phyloP scores from a whole-genome alignment of 2,888 invertebrate genomes.

The Clivina fossor region DNA sequence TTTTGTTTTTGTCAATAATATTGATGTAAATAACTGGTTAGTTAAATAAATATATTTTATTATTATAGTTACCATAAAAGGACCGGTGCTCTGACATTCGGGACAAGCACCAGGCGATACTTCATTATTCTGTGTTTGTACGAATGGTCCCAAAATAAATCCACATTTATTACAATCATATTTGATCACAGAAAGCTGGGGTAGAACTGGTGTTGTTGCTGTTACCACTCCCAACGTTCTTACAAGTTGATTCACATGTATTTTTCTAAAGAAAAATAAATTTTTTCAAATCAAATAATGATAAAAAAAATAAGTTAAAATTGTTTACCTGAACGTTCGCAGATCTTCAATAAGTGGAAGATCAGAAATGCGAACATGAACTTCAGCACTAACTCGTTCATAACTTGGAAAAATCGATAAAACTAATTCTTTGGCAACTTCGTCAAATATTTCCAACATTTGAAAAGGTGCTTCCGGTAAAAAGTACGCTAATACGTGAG shows the following conservation, averaged over 20 bases:
- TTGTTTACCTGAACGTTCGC: conserved; percentile 74
- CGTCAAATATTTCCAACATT: conserved; percentile 95
- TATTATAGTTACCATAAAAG: conserved; percentile 72
- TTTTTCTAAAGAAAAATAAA: conserved; percentile 58
- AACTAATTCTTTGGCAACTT: conserved; percentile 91
- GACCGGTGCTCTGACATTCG: conserved; percentile 95
- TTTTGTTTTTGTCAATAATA: too few species aligned
- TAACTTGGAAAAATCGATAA: conserved; percentile 94
- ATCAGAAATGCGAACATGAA: conserved; percentile 93
- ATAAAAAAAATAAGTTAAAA: conserved; percentile 22
- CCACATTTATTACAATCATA: conserved; percentile 97
- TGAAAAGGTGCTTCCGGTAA: conserved; percentile 96
- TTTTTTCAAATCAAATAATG: conserved; percentile 18
- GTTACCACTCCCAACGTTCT: conserved; percentile 94
- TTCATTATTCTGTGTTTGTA: conserved; percentile 90
- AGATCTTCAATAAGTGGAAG: conserved; percentile 95
- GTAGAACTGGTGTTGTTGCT: conserved; percentile 91
- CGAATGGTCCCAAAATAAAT: conserved; percentile 93
- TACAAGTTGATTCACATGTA: conserved; percentile 92
- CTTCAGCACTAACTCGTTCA: conserved; percentile 88
- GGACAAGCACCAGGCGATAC: conserved; percentile 96
- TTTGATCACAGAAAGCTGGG: conserved; percentile 93
- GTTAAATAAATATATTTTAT: background rate
- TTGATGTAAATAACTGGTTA: too few species aligned
- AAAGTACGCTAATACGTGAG: conserved; percentile 94